Evolutionary conservation across 2,888 invertebrate species (phyloP).

Genomic region (Leptopilina syphax): DNA sequence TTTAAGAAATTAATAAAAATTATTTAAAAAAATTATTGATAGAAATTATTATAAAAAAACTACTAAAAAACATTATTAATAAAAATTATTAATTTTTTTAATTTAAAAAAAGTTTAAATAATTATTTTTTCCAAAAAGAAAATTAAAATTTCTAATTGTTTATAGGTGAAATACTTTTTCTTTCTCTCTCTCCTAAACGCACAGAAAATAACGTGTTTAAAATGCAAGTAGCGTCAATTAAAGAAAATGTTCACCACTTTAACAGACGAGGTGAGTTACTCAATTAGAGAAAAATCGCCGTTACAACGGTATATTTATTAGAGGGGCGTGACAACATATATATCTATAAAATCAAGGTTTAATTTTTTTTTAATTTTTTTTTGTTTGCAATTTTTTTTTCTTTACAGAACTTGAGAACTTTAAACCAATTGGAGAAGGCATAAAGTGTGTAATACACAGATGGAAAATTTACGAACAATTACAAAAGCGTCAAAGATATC

Average conservation of each 20-base stretch:
- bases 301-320: conserved; percentile 39
- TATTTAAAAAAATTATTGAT: no score
- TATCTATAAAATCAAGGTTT: conserved; percentile 17
- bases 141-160: no score
- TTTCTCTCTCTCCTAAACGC: no score
- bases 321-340: conserved; percentile 28
- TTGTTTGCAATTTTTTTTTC: not conserved
- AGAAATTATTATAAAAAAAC: no score
- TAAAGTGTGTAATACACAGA: not conserved
- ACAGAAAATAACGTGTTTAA: not conserved
- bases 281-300: conserved; percentile 31
- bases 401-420: not conserved
- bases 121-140: no score
- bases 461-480: conserved; percentile 30
- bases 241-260: conserved; percentile 4
- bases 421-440: conserved; percentile 9
- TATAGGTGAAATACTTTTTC: no score
- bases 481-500: conserved; percentile 5
- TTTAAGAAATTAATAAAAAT: no score
- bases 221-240: not conserved
- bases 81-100: no score
- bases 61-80: no score
- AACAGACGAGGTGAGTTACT: conserved; percentile 19
- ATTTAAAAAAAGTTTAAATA: no score
- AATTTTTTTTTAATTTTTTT: conserved; percentile 4